phyloP scores from a whole-genome alignment of 2,113 vertebrate genomes.

The Axis porcinus region DNA sequence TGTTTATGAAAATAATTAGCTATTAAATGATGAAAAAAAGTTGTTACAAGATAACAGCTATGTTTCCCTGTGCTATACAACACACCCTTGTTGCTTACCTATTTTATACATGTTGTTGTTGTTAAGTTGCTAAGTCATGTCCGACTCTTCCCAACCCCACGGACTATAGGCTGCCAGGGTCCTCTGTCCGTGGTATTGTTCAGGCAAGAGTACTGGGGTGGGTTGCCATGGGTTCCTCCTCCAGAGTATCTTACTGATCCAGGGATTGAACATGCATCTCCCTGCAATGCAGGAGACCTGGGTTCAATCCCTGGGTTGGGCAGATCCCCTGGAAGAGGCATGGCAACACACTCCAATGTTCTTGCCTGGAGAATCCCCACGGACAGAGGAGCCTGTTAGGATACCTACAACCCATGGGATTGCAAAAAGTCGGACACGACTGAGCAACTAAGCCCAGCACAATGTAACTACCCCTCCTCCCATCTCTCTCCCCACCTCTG shows the following conservation, averaged over 20 bases:
- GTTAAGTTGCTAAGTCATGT: neutral
- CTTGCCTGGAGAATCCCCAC: neutral
- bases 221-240: neutral
- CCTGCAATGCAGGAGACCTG: neutral
- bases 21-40: slow-evolving; percentile 78
- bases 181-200: neutral
- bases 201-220: neutral
- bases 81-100: neutral
- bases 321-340: neutral
- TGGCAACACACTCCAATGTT: neutral
- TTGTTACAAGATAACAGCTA: neutral
- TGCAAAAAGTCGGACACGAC: neutral
- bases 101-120: neutral
- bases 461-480: neutral
- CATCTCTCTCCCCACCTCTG: neutral
- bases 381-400: neutral
- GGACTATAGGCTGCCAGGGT: neutral
- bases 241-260: neutral
- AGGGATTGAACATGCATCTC: neutral
- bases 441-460: neutral
- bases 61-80: neutral
- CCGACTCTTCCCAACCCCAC: accelerated
- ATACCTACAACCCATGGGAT: neutral
- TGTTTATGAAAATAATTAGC: slow-evolving; percentile 99
- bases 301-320: neutral